Base-by-base conservation (phyloP, 2,797 vertebrate genomes). In the Hapalemur alaotrensis region DNA sequence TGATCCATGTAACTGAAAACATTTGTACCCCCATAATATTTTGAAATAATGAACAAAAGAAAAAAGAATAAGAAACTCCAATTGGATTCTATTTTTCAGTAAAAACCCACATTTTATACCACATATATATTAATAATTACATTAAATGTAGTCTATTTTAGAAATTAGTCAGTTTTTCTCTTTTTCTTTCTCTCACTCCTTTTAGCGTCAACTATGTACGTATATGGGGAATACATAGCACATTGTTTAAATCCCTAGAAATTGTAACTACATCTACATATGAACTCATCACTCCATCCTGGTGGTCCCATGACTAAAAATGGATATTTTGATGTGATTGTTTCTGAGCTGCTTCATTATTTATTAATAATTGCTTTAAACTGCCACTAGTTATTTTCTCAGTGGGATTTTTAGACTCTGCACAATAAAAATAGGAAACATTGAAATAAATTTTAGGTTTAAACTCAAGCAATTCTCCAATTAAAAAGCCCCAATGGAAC, bases 291-390 rank as follows among this genome's bases (percentile, higher is more conserved):
- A 98, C 96, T 98, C 97, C 94, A 98, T 98, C 98, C 95, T 97
- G 97, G 97, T 96, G 96, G 95, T 98, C 97, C 98, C 98, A 91
- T 97, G 96, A 98, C 98, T 99, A 98, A 98, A 98, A 98, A 97
- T 98, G 98, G 98, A 98, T 76, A 91, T 98, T 99, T 98, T 99
- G 98, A 99, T 99, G 98, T 99, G 98, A 99, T 99, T 97, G 97
- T 98, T 98, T 99, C 98, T 99, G 99, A 99, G 98, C 98, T 98
- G 98, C 97, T 95, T 98, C 98, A 99, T 99, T 93, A 99, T 99
- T 99, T 99, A 99, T 99, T 99, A 98, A 99, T 99, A 98, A 97
- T 96, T 98, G 97, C 98, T 98, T 99, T 99, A 99, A 99, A 99
- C 98, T 97, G 97, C 90, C 95, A 97, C 17, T 97, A 96, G 97